Evolutionary conservation across 1,140 invertebrate species (phyloP), one percentile per base, ranked within the genome.

Genomic region (Brachystomella parvula): DNA sequence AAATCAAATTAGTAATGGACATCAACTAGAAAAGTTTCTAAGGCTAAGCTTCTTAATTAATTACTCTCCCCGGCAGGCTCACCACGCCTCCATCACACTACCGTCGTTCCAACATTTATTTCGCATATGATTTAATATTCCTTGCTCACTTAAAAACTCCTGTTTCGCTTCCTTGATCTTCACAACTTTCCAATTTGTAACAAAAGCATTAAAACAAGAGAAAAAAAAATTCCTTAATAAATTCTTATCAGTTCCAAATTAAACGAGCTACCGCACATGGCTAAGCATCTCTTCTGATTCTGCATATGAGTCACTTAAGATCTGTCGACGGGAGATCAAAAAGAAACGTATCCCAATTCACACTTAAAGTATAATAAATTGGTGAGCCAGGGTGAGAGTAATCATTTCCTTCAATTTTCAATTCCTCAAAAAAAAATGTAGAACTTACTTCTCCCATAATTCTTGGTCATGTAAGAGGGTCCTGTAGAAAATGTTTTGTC

Each of bases 401-500:
- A n/a, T n/a, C n/a, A n/a, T n/a, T n/a, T n/a, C n/a, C n/a, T n/a
- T n/a, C n/a, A n/a, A n/a, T n/a, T n/a, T n/a, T n/a, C n/a, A n/a
- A n/a, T n/a, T n/a, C n/a, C n/a, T n/a, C n/a, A n/a, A n/a, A n/a
- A n/a, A n/a, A n/a, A n/a, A n/a, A n/a, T n/a, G n/a, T n/a, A n/a
- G n/a, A n/a, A 68, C 69, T 71, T 68, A 71, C 69, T 64, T 71
- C 67, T 64, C 28, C 59, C 61, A 63, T 60, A 72, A 56, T 49
- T 69, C 57, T 68, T 73, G 44, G 64, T 71, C 39, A 71, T 73
- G 57, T 67, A 69, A 26, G 63, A 47, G 17, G 64, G 26, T 58
- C 68, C 66, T 49, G 56, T 64, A n/a, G 57, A 64, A 63, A 67
- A 65, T 19, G 62, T 75, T 61, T 77, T 76, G 35, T 71, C 70